A percentile compares a stretch with the other conserved stretches of the same genome.
Conservation (phyloP, 2,797 vertebrate genomes). For the Triplophysa yarkandensis region DNA sequence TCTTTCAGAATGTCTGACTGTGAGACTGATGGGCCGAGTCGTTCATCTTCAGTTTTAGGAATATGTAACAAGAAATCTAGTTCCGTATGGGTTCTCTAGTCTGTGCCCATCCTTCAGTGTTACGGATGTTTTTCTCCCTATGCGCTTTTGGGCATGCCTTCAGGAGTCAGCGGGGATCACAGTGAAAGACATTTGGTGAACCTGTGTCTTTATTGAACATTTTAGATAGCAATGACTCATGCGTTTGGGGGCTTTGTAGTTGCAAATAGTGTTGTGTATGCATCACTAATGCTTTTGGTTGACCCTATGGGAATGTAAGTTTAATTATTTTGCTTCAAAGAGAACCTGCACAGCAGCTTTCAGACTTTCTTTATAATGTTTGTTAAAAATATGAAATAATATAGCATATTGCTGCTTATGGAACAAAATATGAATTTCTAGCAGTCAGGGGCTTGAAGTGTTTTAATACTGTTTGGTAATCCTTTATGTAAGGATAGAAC, state of each 20-base stretch:
- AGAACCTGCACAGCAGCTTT: not conserved
- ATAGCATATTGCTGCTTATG: not conserved
- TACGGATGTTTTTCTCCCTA: slow-evolving; percentile 37
- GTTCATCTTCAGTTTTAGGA: slow-evolving; percentile 20
- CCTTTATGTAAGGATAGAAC: not conserved
- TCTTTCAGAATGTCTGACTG: slow-evolving; percentile 20
- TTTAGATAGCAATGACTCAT: slow-evolving; percentile 24
- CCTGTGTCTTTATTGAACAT: slow-evolving; percentile 19
- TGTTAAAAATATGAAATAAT: not conserved
- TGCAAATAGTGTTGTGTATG: slow-evolving; percentile 21
- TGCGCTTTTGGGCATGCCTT: slow-evolving; percentile 45
- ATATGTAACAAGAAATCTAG: slow-evolving; percentile 18
- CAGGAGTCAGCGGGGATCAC: slow-evolving; percentile 47
- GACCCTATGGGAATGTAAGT: not conserved
- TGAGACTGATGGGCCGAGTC: slow-evolving; percentile 33
- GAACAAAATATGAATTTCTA: not conserved
- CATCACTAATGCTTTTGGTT: not conserved
- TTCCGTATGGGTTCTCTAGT: slow-evolving; percentile 36
- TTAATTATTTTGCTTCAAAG: not conserved
- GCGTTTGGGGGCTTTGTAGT: slow-evolving; percentile 15
- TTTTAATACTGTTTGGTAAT: not conserved
- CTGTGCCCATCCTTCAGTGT: slow-evolving; percentile 28
- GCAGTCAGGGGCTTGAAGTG: too few relatives aligned
- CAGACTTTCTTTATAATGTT: not conserved
- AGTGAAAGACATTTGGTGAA: slow-evolving; percentile 24